A percentile compares a stretch with the other conserved stretches of the same genome.
These are phyloP conservation scores for Halictus quadricinctus DNA, from an alignment of 2,888 invertebrate genomes.

Conservation along the genomic window DNA sequence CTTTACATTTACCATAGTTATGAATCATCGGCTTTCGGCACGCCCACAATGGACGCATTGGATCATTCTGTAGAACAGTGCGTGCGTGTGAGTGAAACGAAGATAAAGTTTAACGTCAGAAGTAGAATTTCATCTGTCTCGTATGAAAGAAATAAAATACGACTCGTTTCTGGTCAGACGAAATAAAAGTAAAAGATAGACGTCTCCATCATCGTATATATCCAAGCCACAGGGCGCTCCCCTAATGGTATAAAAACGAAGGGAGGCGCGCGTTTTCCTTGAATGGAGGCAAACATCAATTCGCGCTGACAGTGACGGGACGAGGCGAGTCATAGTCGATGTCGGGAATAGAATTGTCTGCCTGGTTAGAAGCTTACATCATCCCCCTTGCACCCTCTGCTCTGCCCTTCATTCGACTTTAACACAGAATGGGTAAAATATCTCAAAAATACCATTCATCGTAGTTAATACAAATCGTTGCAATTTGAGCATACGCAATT, in stretches of 20 bases:
- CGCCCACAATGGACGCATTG: too few relatives aligned
- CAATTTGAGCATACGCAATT: background rate
- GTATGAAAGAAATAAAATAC: background rate
- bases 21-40: too few relatives aligned
- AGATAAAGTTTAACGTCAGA: background rate
- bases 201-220: constrained; percentile 51
- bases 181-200: constrained; percentile 24
- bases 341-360: constrained; percentile 67
- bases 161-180: background rate
- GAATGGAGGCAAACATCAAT: constrained; percentile 73
- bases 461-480: background rate
- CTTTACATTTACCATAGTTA: too few relatives aligned
- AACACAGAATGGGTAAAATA: background rate
- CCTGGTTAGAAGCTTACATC: constrained; percentile 62
- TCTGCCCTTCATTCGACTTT: background rate
- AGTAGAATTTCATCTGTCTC: background rate
- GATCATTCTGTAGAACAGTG: background rate
- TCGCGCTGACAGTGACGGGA: constrained; percentile 68
- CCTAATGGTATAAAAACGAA: constrained; percentile 71
- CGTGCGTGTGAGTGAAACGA: background rate
- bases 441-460: background rate
- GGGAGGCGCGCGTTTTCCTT: constrained; percentile 63
- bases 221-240: constrained; percentile 65
- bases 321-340: constrained; percentile 37
- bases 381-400: constrained; percentile 34